These are phyloP conservation scores for Ophraella communa DNA, from an alignment of 2,888 invertebrate genomes.

Conservation along the genomic window DNA sequence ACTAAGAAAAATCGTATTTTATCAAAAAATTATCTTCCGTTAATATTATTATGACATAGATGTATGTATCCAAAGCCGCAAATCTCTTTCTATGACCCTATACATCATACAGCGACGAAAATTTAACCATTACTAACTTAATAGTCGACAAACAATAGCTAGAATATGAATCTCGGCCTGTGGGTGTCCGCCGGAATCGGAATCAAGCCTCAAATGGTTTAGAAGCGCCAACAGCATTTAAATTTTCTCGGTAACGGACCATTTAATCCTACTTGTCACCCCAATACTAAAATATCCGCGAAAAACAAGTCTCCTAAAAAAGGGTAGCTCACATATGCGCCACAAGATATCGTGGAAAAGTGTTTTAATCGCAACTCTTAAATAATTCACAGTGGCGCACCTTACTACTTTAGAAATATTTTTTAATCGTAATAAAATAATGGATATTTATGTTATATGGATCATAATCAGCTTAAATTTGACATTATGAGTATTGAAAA, in stretches of 20 bases:
- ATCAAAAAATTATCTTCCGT: no score
- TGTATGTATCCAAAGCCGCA: not conserved
- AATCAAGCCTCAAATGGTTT: slow-evolving; percentile 42
- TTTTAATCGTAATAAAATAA: not conserved
- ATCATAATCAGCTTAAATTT: no score
- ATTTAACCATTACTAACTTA: slow-evolving; percentile 14
- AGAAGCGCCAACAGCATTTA: slow-evolving; percentile 42
- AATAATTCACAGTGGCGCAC: not conserved
- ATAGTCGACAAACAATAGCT: slow-evolving; percentile 24
- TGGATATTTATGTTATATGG: no score
- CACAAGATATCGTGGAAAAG: not conserved
- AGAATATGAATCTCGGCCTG: slow-evolving; percentile 31
- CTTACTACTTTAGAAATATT: not conserved
- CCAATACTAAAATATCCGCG: slow-evolving; percentile 15
- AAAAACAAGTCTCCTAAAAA: slow-evolving; percentile 7
- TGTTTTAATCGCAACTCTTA: not conserved
- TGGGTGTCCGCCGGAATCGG: slow-evolving; percentile 37
- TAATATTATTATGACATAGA: not conserved
- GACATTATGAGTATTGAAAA: no score
- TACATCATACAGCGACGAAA: not conserved
- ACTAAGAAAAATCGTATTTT: no score
- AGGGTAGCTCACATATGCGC: not conserved
- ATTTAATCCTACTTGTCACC: slow-evolving; percentile 43
- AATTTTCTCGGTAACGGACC: slow-evolving; percentile 41
- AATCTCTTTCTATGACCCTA: not conserved